These are phyloP conservation scores for Cosmopolites sordidus DNA, from an alignment of 2,888 invertebrate genomes.

Conservation along the genomic window DNA sequence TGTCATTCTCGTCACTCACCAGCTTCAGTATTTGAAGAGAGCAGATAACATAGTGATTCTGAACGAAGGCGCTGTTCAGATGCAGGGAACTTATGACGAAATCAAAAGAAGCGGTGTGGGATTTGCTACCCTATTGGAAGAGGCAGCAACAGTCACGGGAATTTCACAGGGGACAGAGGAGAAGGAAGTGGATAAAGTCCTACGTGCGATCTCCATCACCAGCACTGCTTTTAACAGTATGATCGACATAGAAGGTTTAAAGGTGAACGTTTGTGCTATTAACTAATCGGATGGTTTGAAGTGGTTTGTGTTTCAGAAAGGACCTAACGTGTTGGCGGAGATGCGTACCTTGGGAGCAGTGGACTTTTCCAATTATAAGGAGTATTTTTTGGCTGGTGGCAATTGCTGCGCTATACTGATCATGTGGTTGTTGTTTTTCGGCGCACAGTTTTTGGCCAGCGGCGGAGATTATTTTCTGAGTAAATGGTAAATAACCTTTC, in stretches of 20 bases:
- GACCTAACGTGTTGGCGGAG: slow-evolving; percentile 50
- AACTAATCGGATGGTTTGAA: too few species aligned
- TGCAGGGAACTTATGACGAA: slow-evolving; percentile 32
- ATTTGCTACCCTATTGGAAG: slow-evolving; percentile 44
- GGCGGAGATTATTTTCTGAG: slow-evolving; percentile 44
- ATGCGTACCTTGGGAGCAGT: slow-evolving; percentile 54
- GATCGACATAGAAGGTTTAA: slow-evolving; percentile 35
- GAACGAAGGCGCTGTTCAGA: slow-evolving; percentile 41
- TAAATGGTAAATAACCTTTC: slow-evolving; percentile 39
- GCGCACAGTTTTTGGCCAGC: slow-evolving; percentile 50
- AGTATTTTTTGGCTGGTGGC: slow-evolving; percentile 58
- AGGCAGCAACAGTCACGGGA: slow-evolving; percentile 21
- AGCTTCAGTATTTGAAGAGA: slow-evolving; percentile 61
- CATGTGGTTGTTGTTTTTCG: slow-evolving; percentile 51
- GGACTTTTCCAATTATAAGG: slow-evolving; percentile 49
- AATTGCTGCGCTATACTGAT: slow-evolving; percentile 51
- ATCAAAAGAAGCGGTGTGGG: slow-evolving; percentile 49
- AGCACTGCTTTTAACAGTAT: slow-evolving; percentile 33
- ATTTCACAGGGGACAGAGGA: slow-evolving; percentile 14
- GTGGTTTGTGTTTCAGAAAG: slow-evolving; percentile 29
- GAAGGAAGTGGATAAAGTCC: slow-evolving; percentile 30
- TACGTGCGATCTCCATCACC: slow-evolving; percentile 30
- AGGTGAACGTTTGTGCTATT: too few species aligned
- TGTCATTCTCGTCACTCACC: slow-evolving; percentile 64
- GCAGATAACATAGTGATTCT: slow-evolving; percentile 40